Evolutionary conservation across 2,888 invertebrate genomes (phyloP).

Genomic region (Platycheirus rosarum): DNA sequence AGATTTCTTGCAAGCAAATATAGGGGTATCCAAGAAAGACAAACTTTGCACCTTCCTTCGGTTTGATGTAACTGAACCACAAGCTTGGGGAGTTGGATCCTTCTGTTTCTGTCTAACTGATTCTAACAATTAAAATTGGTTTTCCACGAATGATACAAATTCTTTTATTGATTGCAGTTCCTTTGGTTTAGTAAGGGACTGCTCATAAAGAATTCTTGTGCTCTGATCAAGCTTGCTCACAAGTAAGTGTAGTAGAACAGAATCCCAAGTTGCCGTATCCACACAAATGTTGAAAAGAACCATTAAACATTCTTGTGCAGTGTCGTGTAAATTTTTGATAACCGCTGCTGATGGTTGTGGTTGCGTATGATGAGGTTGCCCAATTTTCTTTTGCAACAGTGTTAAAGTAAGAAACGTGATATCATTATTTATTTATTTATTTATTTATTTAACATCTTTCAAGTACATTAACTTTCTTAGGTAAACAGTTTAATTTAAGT

Average conservation of each 20-base stretch:
- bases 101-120: no score
- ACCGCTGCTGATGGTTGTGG: slow-evolving; percentile 4
- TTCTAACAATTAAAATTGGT: slow-evolving; percentile 19
- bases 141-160: slow-evolving; percentile 23
- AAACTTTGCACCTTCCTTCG: slow-evolving; percentile 1
- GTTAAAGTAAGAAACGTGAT: slow-evolving; percentile 51
- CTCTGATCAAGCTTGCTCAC: no score
- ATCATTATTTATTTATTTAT: no score
- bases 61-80: slow-evolving; percentile 8
- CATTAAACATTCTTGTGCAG: no score
- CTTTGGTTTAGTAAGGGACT: slow-evolving; percentile 24
- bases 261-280: slow-evolving; percentile 1
- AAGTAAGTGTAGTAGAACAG: no score
- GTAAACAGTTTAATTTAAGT: no score
- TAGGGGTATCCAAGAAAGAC: slow-evolving; percentile 7
- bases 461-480: no score
- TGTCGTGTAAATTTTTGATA: slow-evolving; percentile 48
- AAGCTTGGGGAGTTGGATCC: background rate
- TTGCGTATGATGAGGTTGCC: slow-evolving; percentile 34
- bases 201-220: slow-evolving; percentile 14
- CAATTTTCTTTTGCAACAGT: slow-evolving; percentile 32
- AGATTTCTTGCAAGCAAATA: no score
- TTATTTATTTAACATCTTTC: no score
- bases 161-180: slow-evolving; percentile 23
- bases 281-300: slow-evolving; percentile 15